Base-by-base conservation (phyloP, 35 echinoderm and acorn worm species). In the Holothuria glaberrima region DNA sequence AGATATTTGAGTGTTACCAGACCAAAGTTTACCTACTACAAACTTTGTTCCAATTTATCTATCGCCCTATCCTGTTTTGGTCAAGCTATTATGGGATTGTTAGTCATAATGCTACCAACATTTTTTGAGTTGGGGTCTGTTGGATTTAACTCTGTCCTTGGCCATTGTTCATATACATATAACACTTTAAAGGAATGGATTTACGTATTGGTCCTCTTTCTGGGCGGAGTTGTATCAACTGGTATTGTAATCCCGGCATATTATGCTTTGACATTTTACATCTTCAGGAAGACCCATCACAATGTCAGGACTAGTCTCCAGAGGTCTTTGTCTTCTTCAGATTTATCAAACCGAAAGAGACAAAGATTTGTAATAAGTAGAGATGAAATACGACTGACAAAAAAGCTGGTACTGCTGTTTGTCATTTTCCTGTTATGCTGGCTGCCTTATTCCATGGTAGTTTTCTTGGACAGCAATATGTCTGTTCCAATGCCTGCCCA, bases 341-440 rank as follows among this genome's bases (percentile, higher is more conserved):
- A 59, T 30, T 29, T 63, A 19, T 29, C 48, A 13, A 30, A 63
- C 9, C 36, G 85, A 69, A 27, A 33, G 6, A 87, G 5, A 6
- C 10, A 5, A 31, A 68, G 65, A 21, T 67, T 87, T 28, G 61
- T 68, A 19, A 86, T 94, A 19, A 97, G 95, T 69, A 62, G 68
- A 32, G 89, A 94, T 25, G 95, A 97, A 44, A 34, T 94, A 12
- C 41, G 85, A 41, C 67, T 97, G 74, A 97, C 95, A 16, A 89
- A 91, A 41, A 94, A 94, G 81, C 80, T 97, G 10, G 22, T 97
- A 0, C 30, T 97, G 9, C 24, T 97, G 1, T 97, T 97, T 75
- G 64, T 89, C 12, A 58, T 97, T 12, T 97, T 97, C 59, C 80
- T 94, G 12, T 36, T 94, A 5, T 97, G 95, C 46, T 97, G 95